Percentiles rank a stretch among this genome's conserved stretches.
Evolutionary conservation across 2,888 invertebrate genomes (phyloP).

Genomic region (Bugula neritina): DNA sequence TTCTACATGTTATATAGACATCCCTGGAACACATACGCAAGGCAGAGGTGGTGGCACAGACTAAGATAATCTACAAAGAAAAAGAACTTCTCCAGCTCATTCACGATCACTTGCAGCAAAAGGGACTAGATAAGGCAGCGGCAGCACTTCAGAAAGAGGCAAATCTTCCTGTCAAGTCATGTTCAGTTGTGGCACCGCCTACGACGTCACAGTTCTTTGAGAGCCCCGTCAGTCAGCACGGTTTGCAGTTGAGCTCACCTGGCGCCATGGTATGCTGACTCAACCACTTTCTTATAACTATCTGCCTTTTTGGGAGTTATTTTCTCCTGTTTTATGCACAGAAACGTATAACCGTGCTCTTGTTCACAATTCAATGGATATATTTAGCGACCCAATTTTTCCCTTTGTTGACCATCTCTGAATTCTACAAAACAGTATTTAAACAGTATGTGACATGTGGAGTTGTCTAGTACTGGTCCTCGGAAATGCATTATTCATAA

Average conservation of each 20-base stretch:
- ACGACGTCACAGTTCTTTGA: slow-evolving; percentile 25
- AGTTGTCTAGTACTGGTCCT: no score
- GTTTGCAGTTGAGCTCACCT: background rate
- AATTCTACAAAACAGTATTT: no score
- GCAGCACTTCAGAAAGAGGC: slow-evolving; percentile 71
- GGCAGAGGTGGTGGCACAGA: slow-evolving; percentile 93
- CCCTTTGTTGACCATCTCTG: no score
- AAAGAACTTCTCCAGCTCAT: slow-evolving; percentile 86
- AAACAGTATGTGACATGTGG: no score
- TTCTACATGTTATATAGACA: no score
- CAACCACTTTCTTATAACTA: no score
- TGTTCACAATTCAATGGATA: no score
- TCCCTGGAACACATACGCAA: slow-evolving; percentile 33
- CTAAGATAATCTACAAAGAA: slow-evolving; percentile 88
- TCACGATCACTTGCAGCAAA: slow-evolving; percentile 67
- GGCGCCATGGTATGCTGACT: background rate
- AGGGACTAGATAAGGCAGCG: slow-evolving; percentile 66
- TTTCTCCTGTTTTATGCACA: no score
- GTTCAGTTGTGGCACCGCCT: slow-evolving; percentile 30
- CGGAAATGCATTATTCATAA: no score
- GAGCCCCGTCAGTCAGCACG: background rate
- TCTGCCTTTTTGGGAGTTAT: no score
- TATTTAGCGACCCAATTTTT: no score
- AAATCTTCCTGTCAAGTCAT: slow-evolving; percentile 38
- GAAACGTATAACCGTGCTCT: no score